Conservation (phyloP, 2,888 invertebrate genomes). For the Ophonus ardosiacus region DNA sequence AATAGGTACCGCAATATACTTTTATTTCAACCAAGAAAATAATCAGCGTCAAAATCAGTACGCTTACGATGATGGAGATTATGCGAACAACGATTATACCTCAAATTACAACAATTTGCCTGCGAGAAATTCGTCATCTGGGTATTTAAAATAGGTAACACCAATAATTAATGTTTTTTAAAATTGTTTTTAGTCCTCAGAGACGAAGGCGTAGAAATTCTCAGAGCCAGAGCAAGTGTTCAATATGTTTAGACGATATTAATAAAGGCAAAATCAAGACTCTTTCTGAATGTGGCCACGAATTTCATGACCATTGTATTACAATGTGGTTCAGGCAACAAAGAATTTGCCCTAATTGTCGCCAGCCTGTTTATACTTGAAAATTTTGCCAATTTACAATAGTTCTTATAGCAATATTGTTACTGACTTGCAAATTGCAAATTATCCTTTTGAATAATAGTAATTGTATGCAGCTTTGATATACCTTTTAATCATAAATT, state of each 20-base stretch:
- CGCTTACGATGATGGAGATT: conserved; percentile 33
- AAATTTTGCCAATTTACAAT: conserved; percentile 27
- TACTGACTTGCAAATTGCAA: conserved; percentile 5
- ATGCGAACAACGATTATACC: conserved; percentile 43
- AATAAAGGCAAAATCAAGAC: conserved; percentile 56
- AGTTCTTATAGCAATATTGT: conserved; percentile 36
- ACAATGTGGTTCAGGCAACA: conserved; percentile 64
- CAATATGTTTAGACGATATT: conserved; percentile 65
- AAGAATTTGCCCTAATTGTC: conserved; percentile 64
- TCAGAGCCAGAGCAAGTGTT: conserved; percentile 64
- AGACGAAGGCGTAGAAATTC: conserved; percentile 65
- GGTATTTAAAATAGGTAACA: neutral
- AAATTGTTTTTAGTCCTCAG: conserved; percentile 10
- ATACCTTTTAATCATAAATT: conserved; percentile 16
- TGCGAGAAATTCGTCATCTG: conserved; percentile 10
- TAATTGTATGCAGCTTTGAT: conserved; percentile 35
- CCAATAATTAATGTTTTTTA: neutral
- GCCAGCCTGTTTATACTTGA: conserved; percentile 47
- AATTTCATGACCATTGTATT: conserved; percentile 66
- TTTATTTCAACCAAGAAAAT: conserved; percentile 66
- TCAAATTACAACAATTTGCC: conserved; percentile 25
- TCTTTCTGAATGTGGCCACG: conserved; percentile 64
- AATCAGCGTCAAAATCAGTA: conserved; percentile 45
- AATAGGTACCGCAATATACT: conserved; percentile 67
- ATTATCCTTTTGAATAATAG: conserved; percentile 19